Base-by-base conservation (phyloP, 2,113 vertebrate species). In the Condylura cristata region DNA sequence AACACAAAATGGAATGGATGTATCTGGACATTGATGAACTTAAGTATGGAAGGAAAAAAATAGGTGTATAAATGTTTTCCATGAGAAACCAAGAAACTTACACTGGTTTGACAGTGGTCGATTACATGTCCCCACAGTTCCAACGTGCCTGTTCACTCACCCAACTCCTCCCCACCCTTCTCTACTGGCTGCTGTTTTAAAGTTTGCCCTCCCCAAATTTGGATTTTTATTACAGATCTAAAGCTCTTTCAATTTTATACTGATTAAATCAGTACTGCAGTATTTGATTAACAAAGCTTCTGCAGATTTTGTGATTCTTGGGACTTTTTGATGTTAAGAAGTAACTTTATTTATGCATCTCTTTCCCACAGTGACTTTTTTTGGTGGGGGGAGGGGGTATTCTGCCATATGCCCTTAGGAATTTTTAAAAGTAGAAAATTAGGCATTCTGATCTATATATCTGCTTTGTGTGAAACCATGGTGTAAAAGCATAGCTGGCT, bases 101-200 rank as follows among this genome's bases (percentile, higher is more conserved):
- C 98, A 99, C 98, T 99, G 99, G 98, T 99, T 99, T 99, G 98
- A 99, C 99, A 99, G 99, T 99, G 99, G 98, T 98, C 98, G 97
- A 97, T 98, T 98, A 98, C 98, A 98, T 76, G 95, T 98, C 98
- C 98, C 98, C 98, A 98, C 98, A 97, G 98, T 98, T 99, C 99
- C 98, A 98, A 98, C 94, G 98, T 99, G 99, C 99, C 99, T 99
- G 98, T 98, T 98, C 96, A 98, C 97, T 95, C 83, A 93, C 86
- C 97, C 89, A 56, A 74, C 26, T 80, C 84, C 97, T 87, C 96
- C 86, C 96, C 92, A n/a, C 41, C 96, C 97, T 96, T 83, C 87
- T 90, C 56, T 86, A 96, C 98, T 97, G 97, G 98, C 98, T 98
- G 98, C 98, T 98, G 97, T 98, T 98, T 99, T 98, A 98, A 98